phyloP scores from a whole-genome alignment of 2,888 invertebrate genomes.

The Himalopsyche japonica region DNA sequence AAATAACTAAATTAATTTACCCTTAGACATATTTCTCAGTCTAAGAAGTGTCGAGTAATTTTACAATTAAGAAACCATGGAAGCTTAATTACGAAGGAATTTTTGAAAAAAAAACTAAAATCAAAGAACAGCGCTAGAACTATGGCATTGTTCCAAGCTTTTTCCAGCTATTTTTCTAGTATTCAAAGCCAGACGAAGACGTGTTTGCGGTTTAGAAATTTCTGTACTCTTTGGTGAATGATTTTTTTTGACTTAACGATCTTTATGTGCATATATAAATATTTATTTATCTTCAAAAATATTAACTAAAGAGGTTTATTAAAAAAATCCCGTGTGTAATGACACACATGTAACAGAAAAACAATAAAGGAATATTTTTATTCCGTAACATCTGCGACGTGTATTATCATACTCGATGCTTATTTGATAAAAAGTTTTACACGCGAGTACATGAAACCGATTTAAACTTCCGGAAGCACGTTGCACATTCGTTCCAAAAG shows the following conservation, averaged over 20 bases:
- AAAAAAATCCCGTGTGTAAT: background rate
- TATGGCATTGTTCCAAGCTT: background rate
- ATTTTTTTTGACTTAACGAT: too few species aligned
- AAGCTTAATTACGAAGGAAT: too few species aligned
- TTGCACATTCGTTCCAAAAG: conserved; percentile 6
- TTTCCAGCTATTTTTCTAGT: background rate
- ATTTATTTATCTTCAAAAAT: too few species aligned
- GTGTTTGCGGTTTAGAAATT: background rate
- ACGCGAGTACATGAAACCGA: conserved; percentile 22
- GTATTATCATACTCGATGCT: conserved; percentile 2
- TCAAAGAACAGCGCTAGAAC: background rate
- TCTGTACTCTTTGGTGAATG: background rate
- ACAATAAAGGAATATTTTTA: background rate
- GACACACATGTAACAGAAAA: too few species aligned
- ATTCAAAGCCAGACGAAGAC: background rate
- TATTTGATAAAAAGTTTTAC: conserved; percentile 3
- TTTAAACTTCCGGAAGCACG: conserved; percentile 19
- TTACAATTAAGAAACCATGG: too few species aligned
- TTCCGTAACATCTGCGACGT: conserved; percentile 3
- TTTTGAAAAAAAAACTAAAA: too few species aligned
- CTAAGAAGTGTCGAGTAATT: too few species aligned
- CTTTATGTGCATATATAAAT: too few species aligned
- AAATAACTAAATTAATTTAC: too few species aligned
- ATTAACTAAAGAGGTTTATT: too few species aligned
- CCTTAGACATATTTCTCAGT: too few species aligned